These are phyloP conservation scores for Tillus elongatus DNA, from an alignment of 2,888 invertebrate species.

Conservation along the genomic window DNA sequence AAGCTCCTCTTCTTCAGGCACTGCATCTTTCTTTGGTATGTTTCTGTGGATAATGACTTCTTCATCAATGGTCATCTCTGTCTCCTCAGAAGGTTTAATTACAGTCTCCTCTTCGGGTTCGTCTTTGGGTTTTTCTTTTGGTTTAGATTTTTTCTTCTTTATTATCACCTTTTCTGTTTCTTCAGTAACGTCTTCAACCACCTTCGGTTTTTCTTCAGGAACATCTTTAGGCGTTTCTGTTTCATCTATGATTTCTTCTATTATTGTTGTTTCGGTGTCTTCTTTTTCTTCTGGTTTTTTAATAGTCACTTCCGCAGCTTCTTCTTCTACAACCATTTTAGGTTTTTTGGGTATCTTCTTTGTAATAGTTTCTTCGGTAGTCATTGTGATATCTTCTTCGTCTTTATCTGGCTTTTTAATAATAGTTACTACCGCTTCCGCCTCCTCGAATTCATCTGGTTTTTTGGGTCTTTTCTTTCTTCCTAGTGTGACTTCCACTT, in stretches of 20 bases:
- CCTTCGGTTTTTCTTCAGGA: constrained; percentile 1
- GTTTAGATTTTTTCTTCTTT: constrained; percentile 23
- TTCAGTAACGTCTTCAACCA: constrained; percentile 12
- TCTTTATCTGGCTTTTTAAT: constrained; percentile 17
- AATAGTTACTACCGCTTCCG: constrained; percentile 18
- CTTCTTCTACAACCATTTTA: constrained; percentile 21
- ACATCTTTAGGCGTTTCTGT: constrained; percentile 17
- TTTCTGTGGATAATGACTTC: constrained; percentile 20
- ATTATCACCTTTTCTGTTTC: constrained; percentile 22
- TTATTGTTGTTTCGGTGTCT: constrained; percentile 27
- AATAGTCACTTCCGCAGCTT: constrained; percentile 21
- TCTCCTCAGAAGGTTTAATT: too few relatives aligned
- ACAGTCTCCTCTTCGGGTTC: constrained; percentile 32
- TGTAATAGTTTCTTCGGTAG: constrained; percentile 11
- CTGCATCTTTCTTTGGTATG: constrained; percentile 21
- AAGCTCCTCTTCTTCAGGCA: constrained; percentile 39
- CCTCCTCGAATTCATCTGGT: constrained; percentile 14
- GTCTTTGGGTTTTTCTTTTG: constrained; percentile 20
- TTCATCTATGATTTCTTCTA: constrained; percentile 27
- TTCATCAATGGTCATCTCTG: constrained; percentile 7
- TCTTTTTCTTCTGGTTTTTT: constrained; percentile 20
- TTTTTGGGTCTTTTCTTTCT: constrained; percentile 33
- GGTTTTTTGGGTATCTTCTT: constrained; percentile 23
- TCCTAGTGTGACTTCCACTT: constrained; percentile 19
- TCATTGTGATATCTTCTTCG: constrained; percentile 11